Conservation (phyloP, 2,888 invertebrate species). For the Oscheius sp. region DNA sequence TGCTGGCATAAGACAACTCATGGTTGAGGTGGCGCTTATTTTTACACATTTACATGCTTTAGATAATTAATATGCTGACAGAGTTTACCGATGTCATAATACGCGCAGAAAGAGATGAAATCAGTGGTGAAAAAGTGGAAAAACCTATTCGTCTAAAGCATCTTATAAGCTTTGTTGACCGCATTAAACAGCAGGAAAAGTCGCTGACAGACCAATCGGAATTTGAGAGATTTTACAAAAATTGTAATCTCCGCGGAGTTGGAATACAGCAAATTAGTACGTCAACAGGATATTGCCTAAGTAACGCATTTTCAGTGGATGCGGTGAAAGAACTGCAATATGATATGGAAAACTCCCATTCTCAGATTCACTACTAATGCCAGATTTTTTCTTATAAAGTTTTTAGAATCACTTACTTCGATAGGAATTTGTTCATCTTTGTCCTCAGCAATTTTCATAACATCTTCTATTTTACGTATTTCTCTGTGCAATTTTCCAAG, state of each 20-base stretch:
- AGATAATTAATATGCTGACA: neutral
- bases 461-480: conserved; percentile 60
- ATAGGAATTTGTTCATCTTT: conserved; percentile 51
- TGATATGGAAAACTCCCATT: no score
- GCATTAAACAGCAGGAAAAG: neutral
- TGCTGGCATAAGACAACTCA: neutral
- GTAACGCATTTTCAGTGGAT: no score
- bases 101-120: neutral
- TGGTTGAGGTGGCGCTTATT: neutral
- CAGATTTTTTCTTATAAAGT: no score
- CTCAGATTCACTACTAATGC: no score
- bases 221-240: no score
- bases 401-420: conserved; percentile 2
- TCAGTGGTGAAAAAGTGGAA: neutral
- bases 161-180: neutral
- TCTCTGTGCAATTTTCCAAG: conserved; percentile 70
- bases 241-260: no score
- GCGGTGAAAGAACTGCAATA: no score
- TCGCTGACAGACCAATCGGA: neutral
- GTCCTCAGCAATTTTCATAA: conserved; percentile 58
- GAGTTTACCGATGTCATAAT: neutral
- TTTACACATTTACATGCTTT: no score
- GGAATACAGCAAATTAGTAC: no score
- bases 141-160: conserved; percentile 9
- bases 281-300: no score